A percentile compares a stretch with the other conserved stretches of the same genome.
Conservation (phyloP, 2,113 vertebrate genomes). For the Nettapus auritus region DNA sequence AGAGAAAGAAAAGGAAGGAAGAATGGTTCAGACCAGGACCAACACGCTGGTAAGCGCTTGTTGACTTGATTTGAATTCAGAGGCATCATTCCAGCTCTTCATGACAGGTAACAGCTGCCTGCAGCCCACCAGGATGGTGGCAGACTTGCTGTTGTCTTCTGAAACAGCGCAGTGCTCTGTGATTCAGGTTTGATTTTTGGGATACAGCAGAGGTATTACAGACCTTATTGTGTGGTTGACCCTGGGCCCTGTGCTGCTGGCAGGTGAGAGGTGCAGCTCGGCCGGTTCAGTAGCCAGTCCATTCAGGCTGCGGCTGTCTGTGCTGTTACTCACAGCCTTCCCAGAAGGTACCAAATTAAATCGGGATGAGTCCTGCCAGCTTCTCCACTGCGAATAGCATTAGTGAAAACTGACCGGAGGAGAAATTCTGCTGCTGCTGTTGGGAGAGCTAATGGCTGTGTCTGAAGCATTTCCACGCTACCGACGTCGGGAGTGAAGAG, state of each 20-base stretch:
- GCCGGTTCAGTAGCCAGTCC: fast-evolving
- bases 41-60: not conserved
- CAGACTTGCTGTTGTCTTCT: not conserved
- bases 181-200: not conserved
- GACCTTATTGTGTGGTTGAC: not conserved
- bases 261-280: not conserved
- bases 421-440: not conserved
- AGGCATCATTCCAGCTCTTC: not conserved
- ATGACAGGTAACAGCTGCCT: not conserved
- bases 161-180: not conserved
- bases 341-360: not conserved
- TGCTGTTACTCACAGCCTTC: not conserved
- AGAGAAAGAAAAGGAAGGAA: not conserved
- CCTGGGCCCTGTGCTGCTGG: fast-evolving
- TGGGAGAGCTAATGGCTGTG: not conserved
- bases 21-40: not conserved
- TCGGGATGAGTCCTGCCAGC: not conserved
- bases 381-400: not conserved
- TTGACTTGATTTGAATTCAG: not conserved
- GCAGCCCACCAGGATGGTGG: not conserved
- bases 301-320: not conserved
- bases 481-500: fast-evolving
- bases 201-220: not conserved
- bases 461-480: not conserved
- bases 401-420: not conserved